Evolutionary conservation across 2,888 invertebrate genomes (phyloP), one percentile per base, ranked within the genome.

Genomic region (Tinea semifulvella): DNA sequence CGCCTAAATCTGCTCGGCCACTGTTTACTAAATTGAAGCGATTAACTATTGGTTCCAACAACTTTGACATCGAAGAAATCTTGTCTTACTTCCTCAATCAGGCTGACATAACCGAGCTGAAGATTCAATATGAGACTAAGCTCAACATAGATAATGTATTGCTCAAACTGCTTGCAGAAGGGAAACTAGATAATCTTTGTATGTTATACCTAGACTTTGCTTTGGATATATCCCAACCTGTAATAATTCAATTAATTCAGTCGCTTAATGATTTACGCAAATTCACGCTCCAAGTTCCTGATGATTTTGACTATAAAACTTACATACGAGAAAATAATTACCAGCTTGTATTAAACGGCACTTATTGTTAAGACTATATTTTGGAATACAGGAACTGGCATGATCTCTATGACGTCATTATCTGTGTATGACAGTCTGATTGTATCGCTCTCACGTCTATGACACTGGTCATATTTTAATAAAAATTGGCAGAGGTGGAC

Each of bases 161-260:
- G 48, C 48, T 65, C 45, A 56, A 65, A 53, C 60, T 79, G 48
- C 52, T 80, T 49, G 56, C 63, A 16, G 72, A 64, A 47, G 74
- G 75, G 47, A 60, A 61, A 56, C 63, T 82, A 26, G 68, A 55
- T 42, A 67, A 69, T 52, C 50, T 82, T 1, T 55, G 56, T 38
- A 62, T 60, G 52, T 56, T 82, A 43, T 80, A 80, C 79, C 60
- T 82, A 51, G 82, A 82, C 51, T 79, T 77, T 52, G 77, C 80
- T 3, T 59, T 80, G 42, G 72, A 69, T 49, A 70, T 81, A 11
- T 73, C 80, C 0, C 71, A 68, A 45, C 54, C 60, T 42, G 68
- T 73, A 19, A 65, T 76, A 2, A 70, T 62, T 52, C 58, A 66
- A 51, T 54, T 79, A 40, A 75, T 82, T 45, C 63, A 71, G 43